Evolutionary conservation across 2,888 invertebrate genomes (phyloP), one percentile per base, ranked within the genome.

Genomic region (Phasia obesa): DNA sequence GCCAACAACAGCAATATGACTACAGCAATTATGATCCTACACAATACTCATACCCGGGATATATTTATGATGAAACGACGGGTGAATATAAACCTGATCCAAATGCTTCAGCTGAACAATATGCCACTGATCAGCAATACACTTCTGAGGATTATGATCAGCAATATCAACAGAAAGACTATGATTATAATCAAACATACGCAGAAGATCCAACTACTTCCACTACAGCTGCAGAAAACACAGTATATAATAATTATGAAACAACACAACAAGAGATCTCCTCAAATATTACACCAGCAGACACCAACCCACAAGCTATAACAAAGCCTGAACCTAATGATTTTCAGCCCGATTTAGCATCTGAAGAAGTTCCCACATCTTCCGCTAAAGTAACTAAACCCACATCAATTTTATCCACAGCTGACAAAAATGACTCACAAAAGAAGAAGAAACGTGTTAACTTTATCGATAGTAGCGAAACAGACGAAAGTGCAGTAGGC

Each of bases 371-470:
- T 47, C 0, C 70, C 4, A 42, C 55, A 23, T 0, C 76, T 15
- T 11, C 78, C 4, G 35, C 25, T 13, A 83, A 75, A 62, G 27
- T 27, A 31, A 23, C 60, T 13, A 85, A 85, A 73, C 89, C 89
- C 79, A 88, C 89, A 73, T 90, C 90, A 84, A 90, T 89, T 82
- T 87, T 89, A 86, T 85, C 87, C 81, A 73, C 84, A 25, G 57
- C 79, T 9, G 78, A 84, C 11, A 89, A 89, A 84, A 89, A 88
- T 86, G 91, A 91, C 78, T 88, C 89, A 81, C 87, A 87, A 31
- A 91, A 91, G 85, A 91, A 90, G 86, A 91, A 91, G 87, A 91
- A 91, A 86, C 89, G 89, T 86, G 91, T 91, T 84, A 91, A 90
- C 87, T 91, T 91, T 85, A 89, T 90, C 84, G 91, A 91, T 84